A percentile compares a stretch with the other conserved stretches of the same genome.
Conservation (phyloP, 2,797 vertebrate species). For the Hoplostethus atlanticus region DNA sequence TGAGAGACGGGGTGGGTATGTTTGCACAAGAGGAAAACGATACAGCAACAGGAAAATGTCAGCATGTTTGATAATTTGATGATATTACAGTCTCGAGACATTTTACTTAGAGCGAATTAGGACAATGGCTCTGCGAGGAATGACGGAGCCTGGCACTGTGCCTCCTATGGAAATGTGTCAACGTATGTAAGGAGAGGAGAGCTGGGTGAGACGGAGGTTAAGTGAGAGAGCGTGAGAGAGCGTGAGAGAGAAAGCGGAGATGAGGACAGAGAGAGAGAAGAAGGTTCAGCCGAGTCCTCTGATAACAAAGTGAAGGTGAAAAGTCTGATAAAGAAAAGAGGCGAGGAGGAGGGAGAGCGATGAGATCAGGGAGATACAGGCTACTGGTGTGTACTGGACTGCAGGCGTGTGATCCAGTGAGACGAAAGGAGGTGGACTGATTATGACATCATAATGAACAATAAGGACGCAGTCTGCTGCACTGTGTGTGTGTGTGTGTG, state of each 20-base stretch:
- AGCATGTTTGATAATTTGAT: conserved; percentile 57
- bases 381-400: neutral
- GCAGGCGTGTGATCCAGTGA: conserved; percentile 23
- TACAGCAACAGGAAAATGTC: conserved; percentile 59
- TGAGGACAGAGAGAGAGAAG: neutral
- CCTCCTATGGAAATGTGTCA: conserved; percentile 49
- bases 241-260: conserved; percentile 9
- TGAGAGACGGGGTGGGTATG: conserved; percentile 48
- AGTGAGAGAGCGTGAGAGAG: conserved; percentile 39
- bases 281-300: neutral
- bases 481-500: conserved; percentile 7
- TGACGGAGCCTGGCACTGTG: conserved; percentile 27
- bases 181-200: conserved; percentile 51
- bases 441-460: neutral
- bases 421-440: neutral
- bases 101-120: conserved; percentile 46
- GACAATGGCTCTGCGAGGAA: conserved; percentile 56
- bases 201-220: conserved; percentile 49
- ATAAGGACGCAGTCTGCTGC: neutral
- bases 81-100: conserved; percentile 48
- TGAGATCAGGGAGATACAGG: conserved; percentile 15
- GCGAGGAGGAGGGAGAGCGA: conserved; percentile 3
- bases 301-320: conserved; percentile 8
- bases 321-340: neutral
- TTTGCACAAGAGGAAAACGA: conserved; percentile 64